Evolutionary conservation across 1,140 invertebrate genomes (phyloP), one percentile per base, ranked within the genome.

Genomic region (Papilio dardanus): DNA sequence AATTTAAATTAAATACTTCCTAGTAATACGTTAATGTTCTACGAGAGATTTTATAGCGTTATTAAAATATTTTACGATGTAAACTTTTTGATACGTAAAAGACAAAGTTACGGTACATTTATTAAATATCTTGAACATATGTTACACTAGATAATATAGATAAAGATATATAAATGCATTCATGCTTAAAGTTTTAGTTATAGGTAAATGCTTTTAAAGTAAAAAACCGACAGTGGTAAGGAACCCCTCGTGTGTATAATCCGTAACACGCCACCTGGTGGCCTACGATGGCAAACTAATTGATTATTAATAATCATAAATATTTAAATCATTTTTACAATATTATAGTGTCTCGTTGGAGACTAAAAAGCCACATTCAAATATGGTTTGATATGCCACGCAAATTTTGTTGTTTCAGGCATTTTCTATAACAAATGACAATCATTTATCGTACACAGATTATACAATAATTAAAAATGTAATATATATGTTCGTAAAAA

Each of bases 151-250:
- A 54, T 24, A 54, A 10, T 19, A 28, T 28, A 30, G n/a, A n/a
- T n/a, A n/a, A n/a, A n/a, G n/a, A n/a, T 28, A 62, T 62, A 12
- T 62, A 62, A 62, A 62, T 62, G 24, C 54, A 62, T 28, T 62
- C 12, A 28, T 16, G 14, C 54, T 10, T 62, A 62, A 62, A 8
- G 14, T 58, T 58, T 58, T 62, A 62, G 54, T 62, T 10, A 62
- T 16, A 28, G 54, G 54, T 62, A 19, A 24, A 24, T 50, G 46
- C n/a, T 50, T 28, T 8, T 62, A 28, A 62, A 62, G 54, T 62
- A 12, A 28, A 62, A 62, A 62, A 14, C 10, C 4, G 10, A 16
- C 28, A 62, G 10, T 62, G 10, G 54, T 62, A 28, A 62, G 24
- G 3, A 24, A 37, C 3, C 54, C 54, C 12, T 28, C 54, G 24